Percentiles rank a stretch among this genome's conserved stretches.
Conservation (phyloP, 2,888 invertebrate genomes). For the Augiades crinisus region DNA sequence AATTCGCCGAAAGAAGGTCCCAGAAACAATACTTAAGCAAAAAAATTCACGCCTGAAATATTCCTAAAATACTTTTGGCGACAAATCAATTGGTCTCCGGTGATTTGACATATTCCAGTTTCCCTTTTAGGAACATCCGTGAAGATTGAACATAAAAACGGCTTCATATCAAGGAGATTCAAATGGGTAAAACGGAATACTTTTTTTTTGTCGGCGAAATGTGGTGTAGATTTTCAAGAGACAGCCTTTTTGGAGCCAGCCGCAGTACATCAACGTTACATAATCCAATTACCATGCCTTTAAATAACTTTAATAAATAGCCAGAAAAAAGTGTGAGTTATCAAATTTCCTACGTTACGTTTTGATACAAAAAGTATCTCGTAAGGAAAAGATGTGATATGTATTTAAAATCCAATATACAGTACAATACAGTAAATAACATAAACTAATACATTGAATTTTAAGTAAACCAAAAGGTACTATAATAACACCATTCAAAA, state of each 20-base stretch:
- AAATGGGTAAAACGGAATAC: constrained; percentile 22
- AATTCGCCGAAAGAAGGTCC: no score
- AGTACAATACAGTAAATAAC: no score
- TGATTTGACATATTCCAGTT: constrained; percentile 18
- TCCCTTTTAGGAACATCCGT: constrained; percentile 19
- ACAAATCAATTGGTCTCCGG: constrained; percentile 10
- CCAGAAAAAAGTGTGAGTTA: no score
- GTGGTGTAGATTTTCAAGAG: constrained; percentile 23
- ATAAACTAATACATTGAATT: no score
- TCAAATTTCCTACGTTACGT: no score
- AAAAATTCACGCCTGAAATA: constrained; percentile 1
- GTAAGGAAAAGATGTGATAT: no score
- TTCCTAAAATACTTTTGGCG: constrained; percentile 1
- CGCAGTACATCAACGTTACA: constrained; percentile 30
- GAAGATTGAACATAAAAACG: constrained; percentile 24
- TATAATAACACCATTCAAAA: no score
- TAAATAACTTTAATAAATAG: constrained; percentile 19
- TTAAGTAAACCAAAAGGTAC: no score
- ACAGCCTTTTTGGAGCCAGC: constrained; percentile 27
- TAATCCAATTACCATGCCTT: constrained; percentile 31
- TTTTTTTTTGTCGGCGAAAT: constrained; percentile 17
- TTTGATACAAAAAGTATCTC: no score
- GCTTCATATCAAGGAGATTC: constrained; percentile 13
- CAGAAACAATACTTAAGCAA: neutral
- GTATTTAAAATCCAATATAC: no score